Evolutionary conservation across 2,113 vertebrate species (phyloP), one percentile per base, ranked within the genome.

Genomic region (Takifugu flavidus): DNA sequence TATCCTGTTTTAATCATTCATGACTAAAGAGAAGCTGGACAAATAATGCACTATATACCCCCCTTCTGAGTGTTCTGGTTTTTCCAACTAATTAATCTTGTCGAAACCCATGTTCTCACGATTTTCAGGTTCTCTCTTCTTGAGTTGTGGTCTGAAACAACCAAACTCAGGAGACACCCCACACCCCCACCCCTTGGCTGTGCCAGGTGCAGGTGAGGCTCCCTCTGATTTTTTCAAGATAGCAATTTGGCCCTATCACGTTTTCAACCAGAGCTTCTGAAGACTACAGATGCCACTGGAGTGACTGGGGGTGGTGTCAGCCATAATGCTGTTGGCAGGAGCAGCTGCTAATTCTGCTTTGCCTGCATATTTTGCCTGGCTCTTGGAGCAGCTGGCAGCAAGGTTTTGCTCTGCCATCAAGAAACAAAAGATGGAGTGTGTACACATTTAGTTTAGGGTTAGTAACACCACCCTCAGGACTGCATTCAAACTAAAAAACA

Each of bases 251-350:
- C 65, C 65, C 72, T 68, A 79, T 88, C 78, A 50, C 61, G 59
- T 87, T 83, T 89, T 82, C 77, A 88, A 83, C 82, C 82, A 56
- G 84, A 86, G 77, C 72, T 78, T 81, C 67, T 86, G 83, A 82
- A 88, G 79, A 80, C 72, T 78, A 63, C 53, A 67, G 62, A 86
- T 84, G 82, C 80, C 85, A 83, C 76, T 54, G 44, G 67, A 62
- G 77, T 72, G 76, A 75, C 83, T 53, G 70, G 72, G 70, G 61
- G 74, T 44, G 73, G 68, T 54, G 60, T 68, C 63, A 69, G 66
- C 57, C 61, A 39, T 62, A 78, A 75, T 63, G 68, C 72, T 65
- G 58, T 75, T 82, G 84, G 84, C 83, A 75, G 74, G 72, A 45
- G 72, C 68, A 47, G 70, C 75, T 66, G 79, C 76, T 14, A 65